A percentile compares a stretch with the other conserved stretches of the same genome.
Evolutionary conservation across 1,140 invertebrate species (phyloP).

Genomic region (Philotrypesis tridentata): DNA sequence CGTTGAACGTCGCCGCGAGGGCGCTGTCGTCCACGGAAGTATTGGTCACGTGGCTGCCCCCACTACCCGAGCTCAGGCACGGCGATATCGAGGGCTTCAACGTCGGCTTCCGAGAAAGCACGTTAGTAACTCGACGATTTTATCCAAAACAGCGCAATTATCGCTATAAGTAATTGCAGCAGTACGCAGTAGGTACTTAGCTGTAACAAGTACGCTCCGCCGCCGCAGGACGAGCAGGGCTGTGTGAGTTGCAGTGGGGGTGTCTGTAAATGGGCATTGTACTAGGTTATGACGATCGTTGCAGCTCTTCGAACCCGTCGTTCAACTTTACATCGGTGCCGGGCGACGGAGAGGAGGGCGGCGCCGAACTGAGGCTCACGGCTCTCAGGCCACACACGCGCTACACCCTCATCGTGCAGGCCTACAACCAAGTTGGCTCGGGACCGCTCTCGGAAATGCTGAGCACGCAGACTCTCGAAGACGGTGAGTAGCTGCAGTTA

Average conservation of each 20-base stretch:
- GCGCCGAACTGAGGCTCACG: constrained; percentile 78
- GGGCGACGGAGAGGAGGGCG: constrained; percentile 81
- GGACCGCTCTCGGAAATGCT: constrained; percentile 86
- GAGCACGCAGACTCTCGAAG: constrained; percentile 86
- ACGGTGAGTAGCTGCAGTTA: too few relatives aligned
- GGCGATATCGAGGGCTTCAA: constrained; percentile 83
- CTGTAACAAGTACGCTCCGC: too few relatives aligned
- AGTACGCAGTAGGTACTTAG: too few relatives aligned
- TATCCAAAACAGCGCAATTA: background rate
- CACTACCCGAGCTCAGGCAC: constrained; percentile 80
- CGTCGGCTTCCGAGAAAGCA: constrained; percentile 72
- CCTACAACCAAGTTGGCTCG: constrained; percentile 89
- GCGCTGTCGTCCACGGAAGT: constrained; percentile 85
- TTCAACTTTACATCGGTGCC: constrained; percentile 82
- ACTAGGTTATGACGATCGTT: background rate
- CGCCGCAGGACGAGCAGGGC: too few relatives aligned
- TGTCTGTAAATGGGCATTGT: too few relatives aligned
- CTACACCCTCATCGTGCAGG: constrained; percentile 87
- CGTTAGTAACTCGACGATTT: constrained; percentile 50
- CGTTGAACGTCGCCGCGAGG: constrained; percentile 80
- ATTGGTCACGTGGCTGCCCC: constrained; percentile 85
- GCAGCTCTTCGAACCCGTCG: constrained; percentile 67
- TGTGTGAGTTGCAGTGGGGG: too few relatives aligned
- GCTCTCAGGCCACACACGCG: constrained; percentile 85
- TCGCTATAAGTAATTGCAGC: background rate